Conservation (phyloP, 2,888 invertebrate species). For the Cerceris rybyensis region DNA sequence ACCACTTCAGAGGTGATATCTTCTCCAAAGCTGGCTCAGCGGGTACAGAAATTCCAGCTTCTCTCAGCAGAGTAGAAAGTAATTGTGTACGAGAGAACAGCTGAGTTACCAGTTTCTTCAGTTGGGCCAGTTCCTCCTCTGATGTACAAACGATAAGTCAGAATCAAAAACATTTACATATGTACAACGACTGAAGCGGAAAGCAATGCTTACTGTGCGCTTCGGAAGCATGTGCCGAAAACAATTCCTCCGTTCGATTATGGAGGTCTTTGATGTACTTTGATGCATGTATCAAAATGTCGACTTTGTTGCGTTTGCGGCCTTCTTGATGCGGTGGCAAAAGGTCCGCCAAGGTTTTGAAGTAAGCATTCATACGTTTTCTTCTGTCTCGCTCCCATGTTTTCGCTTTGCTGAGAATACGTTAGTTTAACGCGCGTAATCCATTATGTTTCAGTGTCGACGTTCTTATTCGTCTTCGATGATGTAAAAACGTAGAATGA, state of each 20-base stretch:
- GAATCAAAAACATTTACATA: too few species aligned
- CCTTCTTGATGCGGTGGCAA: constrained; percentile 84
- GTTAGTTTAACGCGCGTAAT: constrained; percentile 15
- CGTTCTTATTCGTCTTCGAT: too few species aligned
- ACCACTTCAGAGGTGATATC: constrained; percentile 79
- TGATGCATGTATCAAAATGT: constrained; percentile 79
- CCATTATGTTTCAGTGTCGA: not conserved
- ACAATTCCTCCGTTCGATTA: constrained; percentile 76
- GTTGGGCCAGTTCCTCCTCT: constrained; percentile 78
- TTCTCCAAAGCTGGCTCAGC: constrained; percentile 80
- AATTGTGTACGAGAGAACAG: constrained; percentile 78
- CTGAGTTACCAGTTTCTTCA: constrained; percentile 78
- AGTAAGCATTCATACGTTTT: constrained; percentile 85
- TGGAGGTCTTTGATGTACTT: constrained; percentile 80
- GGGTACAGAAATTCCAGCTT: constrained; percentile 79
- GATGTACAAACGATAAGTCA: constrained; percentile 1
- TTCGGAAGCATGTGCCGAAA: constrained; percentile 75
- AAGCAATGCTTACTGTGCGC: constrained; percentile 74
- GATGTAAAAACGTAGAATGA: not conserved
- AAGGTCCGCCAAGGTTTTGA: constrained; percentile 82
- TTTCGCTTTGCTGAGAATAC: constrained; percentile 84
- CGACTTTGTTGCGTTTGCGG: constrained; percentile 84
- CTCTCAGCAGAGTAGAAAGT: constrained; percentile 75
- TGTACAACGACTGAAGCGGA: too few species aligned
- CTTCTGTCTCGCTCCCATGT: constrained; percentile 88